Evolutionary conservation across 2,888 invertebrate genomes (phyloP).

Genomic region (Orchesella flavescens): DNA sequence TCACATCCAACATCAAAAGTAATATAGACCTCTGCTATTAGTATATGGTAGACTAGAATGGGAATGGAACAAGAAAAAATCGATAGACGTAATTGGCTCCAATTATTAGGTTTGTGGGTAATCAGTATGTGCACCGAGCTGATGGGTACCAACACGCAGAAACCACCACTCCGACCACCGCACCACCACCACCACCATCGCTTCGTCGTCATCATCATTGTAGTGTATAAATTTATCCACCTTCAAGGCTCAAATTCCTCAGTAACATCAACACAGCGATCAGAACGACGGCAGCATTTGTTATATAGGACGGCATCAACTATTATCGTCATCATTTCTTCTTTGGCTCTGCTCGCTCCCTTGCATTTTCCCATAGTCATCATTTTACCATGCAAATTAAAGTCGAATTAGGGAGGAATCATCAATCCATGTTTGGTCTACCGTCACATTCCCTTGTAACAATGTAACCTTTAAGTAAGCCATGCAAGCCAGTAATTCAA

Average conservation of each 20-base stretch:
- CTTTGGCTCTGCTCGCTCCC: slow-evolving; percentile 13
- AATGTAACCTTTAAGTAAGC: slow-evolving; percentile 14
- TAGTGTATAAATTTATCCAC: slow-evolving; percentile 45
- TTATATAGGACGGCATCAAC: slow-evolving; percentile 23
- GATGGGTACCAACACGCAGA: slow-evolving; percentile 6
- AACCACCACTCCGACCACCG: slow-evolving; percentile 17
- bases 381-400: slow-evolving; percentile 70
- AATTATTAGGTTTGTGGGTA: slow-evolving; percentile 56
- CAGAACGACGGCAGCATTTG: slow-evolving; percentile 11
- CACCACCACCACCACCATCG: background rate
- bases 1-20: background rate
- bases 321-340: slow-evolving; percentile 55
- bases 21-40: background rate
- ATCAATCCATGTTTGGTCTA: slow-evolving; percentile 50
- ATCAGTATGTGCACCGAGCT: slow-evolving; percentile 45
- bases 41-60: background rate
- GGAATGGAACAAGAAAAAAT: slow-evolving; percentile 38
- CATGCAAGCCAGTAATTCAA: background rate
- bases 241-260: slow-evolving; percentile 44
- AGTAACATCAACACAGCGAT: slow-evolving; percentile 19
- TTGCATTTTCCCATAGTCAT: slow-evolving; percentile 53
- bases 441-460: slow-evolving; percentile 36
- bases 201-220: background rate
- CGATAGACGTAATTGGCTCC: slow-evolving; percentile 54
- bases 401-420: slow-evolving; percentile 67